A percentile compares a stretch with the other conserved stretches of the same genome.
phyloP scores from a whole-genome alignment of 2,797 vertebrate species.

The Acrocephalus scirpaceus region DNA sequence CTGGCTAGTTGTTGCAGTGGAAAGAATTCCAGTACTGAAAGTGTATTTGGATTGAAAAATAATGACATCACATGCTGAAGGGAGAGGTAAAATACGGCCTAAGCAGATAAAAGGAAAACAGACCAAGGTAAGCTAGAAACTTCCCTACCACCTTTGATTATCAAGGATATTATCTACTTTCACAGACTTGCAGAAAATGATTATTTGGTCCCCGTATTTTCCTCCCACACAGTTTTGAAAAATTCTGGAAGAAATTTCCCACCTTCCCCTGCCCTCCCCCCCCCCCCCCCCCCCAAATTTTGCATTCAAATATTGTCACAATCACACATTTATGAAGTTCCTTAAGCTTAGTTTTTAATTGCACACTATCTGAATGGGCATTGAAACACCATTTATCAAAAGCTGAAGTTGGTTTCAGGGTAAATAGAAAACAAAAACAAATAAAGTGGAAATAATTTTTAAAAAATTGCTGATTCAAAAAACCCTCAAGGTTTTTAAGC shows the following conservation, averaged over 20 bases:
- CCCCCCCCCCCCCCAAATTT: fast-evolving
- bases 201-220: not conserved
- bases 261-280: no score
- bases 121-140: not conserved
- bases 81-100: not conserved
- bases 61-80: not conserved
- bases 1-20: not conserved
- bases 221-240: not conserved
- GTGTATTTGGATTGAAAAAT: not conserved
- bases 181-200: not conserved
- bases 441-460: not conserved
- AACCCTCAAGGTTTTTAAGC: not conserved
- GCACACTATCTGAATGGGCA: not conserved
- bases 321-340: not conserved
- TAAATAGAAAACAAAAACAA: not conserved
- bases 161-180: not conserved
- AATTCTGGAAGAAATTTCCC: not conserved
- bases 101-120: not conserved
- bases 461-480: not conserved
- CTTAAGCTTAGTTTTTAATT: not conserved
- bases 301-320: not conserved
- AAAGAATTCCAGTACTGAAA: not conserved
- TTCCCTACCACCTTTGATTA: not conserved
- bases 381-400: not conserved
- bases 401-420: not conserved